Conservation (phyloP, 2,888 invertebrate genomes). For the Pammene fasciana region DNA sequence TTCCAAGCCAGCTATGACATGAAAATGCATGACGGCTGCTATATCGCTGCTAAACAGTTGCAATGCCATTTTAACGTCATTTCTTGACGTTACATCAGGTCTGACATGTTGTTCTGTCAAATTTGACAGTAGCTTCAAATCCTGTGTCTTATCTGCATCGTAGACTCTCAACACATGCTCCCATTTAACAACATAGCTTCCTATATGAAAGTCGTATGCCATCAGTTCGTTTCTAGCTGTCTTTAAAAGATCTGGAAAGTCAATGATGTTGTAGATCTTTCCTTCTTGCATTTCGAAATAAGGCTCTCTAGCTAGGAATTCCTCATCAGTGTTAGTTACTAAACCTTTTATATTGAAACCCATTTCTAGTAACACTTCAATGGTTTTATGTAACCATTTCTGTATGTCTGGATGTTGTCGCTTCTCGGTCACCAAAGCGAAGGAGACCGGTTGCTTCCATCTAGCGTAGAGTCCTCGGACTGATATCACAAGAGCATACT, state of each 20-base stretch:
- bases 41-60: slow-evolving; percentile 21
- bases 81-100: not conserved
- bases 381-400: slow-evolving; percentile 43
- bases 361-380: slow-evolving; percentile 41
- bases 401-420: slow-evolving; percentile 37
- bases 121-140: slow-evolving; percentile 28
- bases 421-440: slow-evolving; percentile 43
- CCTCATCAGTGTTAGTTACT: slow-evolving; percentile 36
- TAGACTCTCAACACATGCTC: slow-evolving; percentile 25
- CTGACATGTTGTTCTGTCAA: slow-evolving; percentile 23
- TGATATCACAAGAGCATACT: slow-evolving; percentile 31
- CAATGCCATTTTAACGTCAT: slow-evolving; percentile 3
- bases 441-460: slow-evolving; percentile 47
- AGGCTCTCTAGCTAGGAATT: slow-evolving; percentile 37
- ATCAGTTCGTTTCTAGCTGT: slow-evolving; percentile 41
- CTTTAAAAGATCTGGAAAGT: slow-evolving; percentile 44
- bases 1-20: slow-evolving; percentile 1
- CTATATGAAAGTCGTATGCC: slow-evolving; percentile 37
- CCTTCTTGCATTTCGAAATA: slow-evolving; percentile 42
- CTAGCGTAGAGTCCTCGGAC: slow-evolving; percentile 45
- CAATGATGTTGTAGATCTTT: slow-evolving; percentile 45
- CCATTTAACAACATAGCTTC: slow-evolving; percentile 27
- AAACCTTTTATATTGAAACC: slow-evolving; percentile 43
- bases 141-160: slow-evolving; percentile 22
- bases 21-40: slow-evolving; percentile 21